Evolutionary conservation across 2,888 invertebrate genomes (phyloP).

Genomic region (Adela reaumurella): DNA sequence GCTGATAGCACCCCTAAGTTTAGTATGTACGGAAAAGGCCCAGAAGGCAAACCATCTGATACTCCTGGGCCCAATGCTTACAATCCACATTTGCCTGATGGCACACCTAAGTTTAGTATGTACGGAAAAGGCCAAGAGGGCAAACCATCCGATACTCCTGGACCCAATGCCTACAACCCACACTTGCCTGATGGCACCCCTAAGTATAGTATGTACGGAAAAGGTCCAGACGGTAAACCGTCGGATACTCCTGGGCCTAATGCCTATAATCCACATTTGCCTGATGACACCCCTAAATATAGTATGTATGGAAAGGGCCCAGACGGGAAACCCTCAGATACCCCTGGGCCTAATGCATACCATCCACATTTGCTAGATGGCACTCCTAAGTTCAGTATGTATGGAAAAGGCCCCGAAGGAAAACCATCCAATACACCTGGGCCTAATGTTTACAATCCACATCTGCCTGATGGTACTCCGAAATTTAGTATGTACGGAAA

Average conservation of each 20-base stretch:
- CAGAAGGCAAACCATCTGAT: constrained; percentile 38
- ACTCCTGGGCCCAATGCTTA: constrained; percentile 59
- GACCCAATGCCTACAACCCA: constrained; percentile 46
- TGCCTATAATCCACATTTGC: constrained; percentile 46
- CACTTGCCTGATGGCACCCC: constrained; percentile 52
- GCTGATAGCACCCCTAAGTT: constrained; percentile 58
- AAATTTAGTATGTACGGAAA: constrained; percentile 55
- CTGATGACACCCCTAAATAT: constrained; percentile 46
- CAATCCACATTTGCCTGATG: constrained; percentile 44
- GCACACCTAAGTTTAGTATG: constrained; percentile 64
- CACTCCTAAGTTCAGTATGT: constrained; percentile 58
- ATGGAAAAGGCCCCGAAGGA: constrained; percentile 43
- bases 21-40: constrained; percentile 61
- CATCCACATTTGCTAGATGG: constrained; percentile 47
- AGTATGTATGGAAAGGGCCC: constrained; percentile 64
- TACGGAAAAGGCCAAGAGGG: constrained; percentile 55
- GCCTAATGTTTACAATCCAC: constrained; percentile 57
- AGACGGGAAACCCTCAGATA: constrained; percentile 24
- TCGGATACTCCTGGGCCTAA: constrained; percentile 59
- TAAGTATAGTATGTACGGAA: constrained; percentile 61
- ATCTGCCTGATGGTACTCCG: constrained; percentile 50
- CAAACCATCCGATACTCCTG: constrained; percentile 43
- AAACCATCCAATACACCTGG: constrained; percentile 60
- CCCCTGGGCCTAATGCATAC: constrained; percentile 59
- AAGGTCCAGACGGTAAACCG: constrained; percentile 47